Base-by-base conservation (phyloP, 35 echinoderm and acorn worm species). In the Amphiura filiformis region DNA sequence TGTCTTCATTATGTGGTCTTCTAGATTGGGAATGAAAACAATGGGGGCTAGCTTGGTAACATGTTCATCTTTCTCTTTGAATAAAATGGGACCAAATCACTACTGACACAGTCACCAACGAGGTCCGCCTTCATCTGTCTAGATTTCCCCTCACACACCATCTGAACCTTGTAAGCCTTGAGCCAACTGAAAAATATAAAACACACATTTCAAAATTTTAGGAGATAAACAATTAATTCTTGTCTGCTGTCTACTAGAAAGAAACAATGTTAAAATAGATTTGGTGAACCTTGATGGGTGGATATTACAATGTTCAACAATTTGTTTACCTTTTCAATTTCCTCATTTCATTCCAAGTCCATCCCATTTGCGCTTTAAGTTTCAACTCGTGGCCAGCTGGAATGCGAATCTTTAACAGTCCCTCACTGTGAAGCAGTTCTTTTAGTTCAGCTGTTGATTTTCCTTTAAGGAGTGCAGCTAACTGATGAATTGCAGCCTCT, bases 11-110 rank as follows among this genome's bases (percentile, higher is more conserved):
- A 35, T 47, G 31, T 83, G 33, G 15, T 57, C 49, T 28, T 44
- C 9, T 22, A 83, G 40, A 34, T 83, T 40, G 0, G 23, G 1
- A 20, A 83, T 56, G 81, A n/a, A 83, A 26, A 83, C 81, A 1
- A 39, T 49, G 26, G 81, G 81, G 31, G 81, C 81, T 56, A 34
- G 44, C 32, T 83, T 83, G 39, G 81, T 83, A 3, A 31, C 39
- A 32, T 49, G 18, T 1, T 39, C 38, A 17, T 56, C 81, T 32
- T 83, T 35, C 22, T 56, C 81, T 3, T 83, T 37, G 39, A 80
- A 80, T 7, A 80, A 39, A 80, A 80, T 20, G 78, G 78, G 14
- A 80, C 13, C 78, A 80, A 0, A 22, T 80, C 78, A 20, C 78
- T 35, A 31, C 38, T 17, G 0, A 80, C 5, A 13, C 9, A 11